These are phyloP conservation scores for Carcinoscorpius rotundicauda DNA, from an alignment of 1,140 invertebrate species.

Conservation along the genomic window DNA sequence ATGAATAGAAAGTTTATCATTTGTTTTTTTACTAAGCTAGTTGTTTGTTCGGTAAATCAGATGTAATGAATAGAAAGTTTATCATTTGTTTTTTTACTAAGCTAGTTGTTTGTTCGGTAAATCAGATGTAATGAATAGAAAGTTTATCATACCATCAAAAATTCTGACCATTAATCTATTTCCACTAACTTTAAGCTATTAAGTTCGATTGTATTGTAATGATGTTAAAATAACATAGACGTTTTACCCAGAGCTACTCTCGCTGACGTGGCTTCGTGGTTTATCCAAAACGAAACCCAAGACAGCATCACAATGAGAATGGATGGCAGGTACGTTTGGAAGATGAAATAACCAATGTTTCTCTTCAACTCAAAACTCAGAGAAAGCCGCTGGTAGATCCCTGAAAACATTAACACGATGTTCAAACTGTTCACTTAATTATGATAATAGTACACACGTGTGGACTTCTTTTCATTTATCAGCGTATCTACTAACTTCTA, in stretches of 20 bases:
- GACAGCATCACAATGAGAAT: conserved; percentile 71
- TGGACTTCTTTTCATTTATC: not conserved
- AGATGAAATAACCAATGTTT: conserved; percentile 70
- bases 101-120: too few species aligned
- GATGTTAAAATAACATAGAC: not conserved
- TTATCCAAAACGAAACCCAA: conserved; percentile 80
- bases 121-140: too few species aligned
- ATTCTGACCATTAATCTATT: too few species aligned
- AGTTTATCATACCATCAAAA: too few species aligned
- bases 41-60: too few species aligned
- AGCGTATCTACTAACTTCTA: too few species aligned
- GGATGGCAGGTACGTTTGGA: conserved; percentile 67
- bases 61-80: too few species aligned
- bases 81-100: too few species aligned
- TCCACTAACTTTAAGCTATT: too few species aligned
- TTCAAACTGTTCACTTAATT: not conserved
- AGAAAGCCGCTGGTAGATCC: conserved; percentile 74
- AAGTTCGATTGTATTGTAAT: too few species aligned
- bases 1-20: too few species aligned
- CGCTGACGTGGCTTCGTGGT: conserved; percentile 62
- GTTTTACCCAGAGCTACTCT: conserved; percentile 56
- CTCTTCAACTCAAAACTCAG: conserved; percentile 66
- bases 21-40: too few species aligned
- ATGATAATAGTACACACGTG: not conserved
- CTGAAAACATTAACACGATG: conserved; percentile 26